A percentile compares a stretch with the other conserved stretches of the same genome.
These are phyloP conservation scores for Halesus radiatus DNA, from an alignment of 1,140 invertebrate genomes.

Conservation along the genomic window DNA sequence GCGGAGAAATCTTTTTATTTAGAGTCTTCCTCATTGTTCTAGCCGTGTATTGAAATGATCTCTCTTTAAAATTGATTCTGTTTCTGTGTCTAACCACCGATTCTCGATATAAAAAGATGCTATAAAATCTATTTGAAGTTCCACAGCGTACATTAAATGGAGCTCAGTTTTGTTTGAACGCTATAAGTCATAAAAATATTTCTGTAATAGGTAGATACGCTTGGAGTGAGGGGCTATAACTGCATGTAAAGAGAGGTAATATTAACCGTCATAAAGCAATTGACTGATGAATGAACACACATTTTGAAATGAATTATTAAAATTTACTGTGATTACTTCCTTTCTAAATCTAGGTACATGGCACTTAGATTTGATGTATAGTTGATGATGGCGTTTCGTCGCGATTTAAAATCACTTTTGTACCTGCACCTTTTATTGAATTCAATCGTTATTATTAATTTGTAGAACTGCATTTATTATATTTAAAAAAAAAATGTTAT, in stretches of 20 bases:
- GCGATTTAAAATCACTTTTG: too few species aligned
- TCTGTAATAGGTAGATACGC: background rate
- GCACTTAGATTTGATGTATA: too few species aligned
- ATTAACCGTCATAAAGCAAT: background rate
- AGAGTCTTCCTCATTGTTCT: background rate
- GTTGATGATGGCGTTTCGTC: too few species aligned
- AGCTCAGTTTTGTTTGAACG: background rate
- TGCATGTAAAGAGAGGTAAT: background rate
- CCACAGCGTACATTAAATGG: background rate
- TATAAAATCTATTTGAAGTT: slow-evolving; percentile 20
- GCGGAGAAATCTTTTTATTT: slow-evolving; percentile 54
- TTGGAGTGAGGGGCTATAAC: background rate
- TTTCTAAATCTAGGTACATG: background rate
- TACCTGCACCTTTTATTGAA: too few species aligned
- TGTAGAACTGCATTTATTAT: too few species aligned
- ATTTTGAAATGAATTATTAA: background rate
- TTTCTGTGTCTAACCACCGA: background rate
- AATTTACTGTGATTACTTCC: slow-evolving; percentile 23
- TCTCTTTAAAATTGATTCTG: slow-evolving; percentile 39
- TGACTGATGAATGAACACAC: background rate
- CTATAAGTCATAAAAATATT: slow-evolving; percentile 26
- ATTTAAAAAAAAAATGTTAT: too few species aligned
- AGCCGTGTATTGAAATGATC: slow-evolving; percentile 39
- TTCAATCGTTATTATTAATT: too few species aligned
- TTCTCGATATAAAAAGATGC: slow-evolving; percentile 20